A percentile compares a stretch with the other conserved stretches of the same genome.
These are phyloP conservation scores for Lagodon rhomboides DNA, from an alignment of 2,797 vertebrate species.

Conservation along the genomic window DNA sequence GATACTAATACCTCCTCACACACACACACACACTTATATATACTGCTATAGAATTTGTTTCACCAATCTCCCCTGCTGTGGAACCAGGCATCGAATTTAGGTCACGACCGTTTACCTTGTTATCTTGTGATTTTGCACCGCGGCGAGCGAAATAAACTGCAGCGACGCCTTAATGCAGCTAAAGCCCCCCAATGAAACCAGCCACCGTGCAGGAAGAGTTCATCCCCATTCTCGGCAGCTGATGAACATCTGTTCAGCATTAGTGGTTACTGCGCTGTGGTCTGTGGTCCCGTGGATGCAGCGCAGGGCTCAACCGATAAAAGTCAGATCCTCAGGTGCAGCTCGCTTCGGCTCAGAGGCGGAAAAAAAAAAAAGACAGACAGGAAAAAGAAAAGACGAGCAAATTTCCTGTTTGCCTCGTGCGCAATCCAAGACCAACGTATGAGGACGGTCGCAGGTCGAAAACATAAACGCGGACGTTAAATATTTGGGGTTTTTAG, in stretches of 20 bases:
- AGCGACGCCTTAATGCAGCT: slow-evolving; percentile 59
- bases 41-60: slow-evolving; percentile 35
- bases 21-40: slow-evolving; percentile 14
- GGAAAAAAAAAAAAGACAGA: slow-evolving; percentile 41
- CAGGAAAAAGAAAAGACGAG: slow-evolving; percentile 14
- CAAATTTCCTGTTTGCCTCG: slow-evolving; percentile 33
- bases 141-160: slow-evolving; percentile 47
- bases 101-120: slow-evolving; percentile 71
- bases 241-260: slow-evolving; percentile 81
- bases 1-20: slow-evolving; percentile 26
- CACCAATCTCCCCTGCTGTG: slow-evolving; percentile 29
- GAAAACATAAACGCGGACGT: background rate
- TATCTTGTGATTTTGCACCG: slow-evolving; percentile 53
- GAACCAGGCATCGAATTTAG: slow-evolving; percentile 54
- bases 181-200: slow-evolving; percentile 63
- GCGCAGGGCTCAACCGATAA: slow-evolving; percentile 55
- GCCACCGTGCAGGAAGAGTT: slow-evolving; percentile 56
- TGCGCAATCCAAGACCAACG: slow-evolving; percentile 1
- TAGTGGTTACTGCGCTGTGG: slow-evolving; percentile 70
- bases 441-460: background rate
- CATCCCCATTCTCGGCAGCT: slow-evolving; percentile 69
- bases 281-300: slow-evolving; percentile 60
- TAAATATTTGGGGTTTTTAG: background rate
- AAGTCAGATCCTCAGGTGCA: slow-evolving; percentile 71
- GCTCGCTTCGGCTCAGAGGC: slow-evolving; percentile 22